Evolutionary conservation across 2,797 vertebrate species (phyloP), one percentile per base, ranked within the genome.

Genomic region (Furcifer pardalis): DNA sequence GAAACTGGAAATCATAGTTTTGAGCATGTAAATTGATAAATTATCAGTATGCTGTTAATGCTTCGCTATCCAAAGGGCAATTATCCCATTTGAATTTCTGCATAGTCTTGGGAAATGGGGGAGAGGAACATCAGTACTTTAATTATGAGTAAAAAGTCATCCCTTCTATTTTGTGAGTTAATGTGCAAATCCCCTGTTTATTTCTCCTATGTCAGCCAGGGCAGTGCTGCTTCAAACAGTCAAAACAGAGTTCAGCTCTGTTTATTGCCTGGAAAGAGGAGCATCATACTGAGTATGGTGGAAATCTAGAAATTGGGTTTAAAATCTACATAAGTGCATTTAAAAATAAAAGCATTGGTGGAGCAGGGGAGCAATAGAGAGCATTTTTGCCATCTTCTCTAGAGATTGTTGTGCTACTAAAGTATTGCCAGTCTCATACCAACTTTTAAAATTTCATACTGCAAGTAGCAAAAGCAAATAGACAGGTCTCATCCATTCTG

Each of bases 301-400:
- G 52, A 56, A 80, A n/a, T 35, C 32, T 80, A 27, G 79, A 46
- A 75, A 77, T 62, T 46, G 23, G 10, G 7, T 52, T 56, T 72
- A 77, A 42, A 60, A 62, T 77, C 65, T 71, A 71, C n/a, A 35
- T 87, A 87, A 87, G 86, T 87, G 86, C 86, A 87, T 84, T 81
- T 84, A 65, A 84, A 80, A 77, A 63, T 65, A 42, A 69, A 71
- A 49, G 65, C 27, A 63, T 76, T 84, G 40, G 9, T 19, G 30
- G 32, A 44, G 8, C 2, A 5, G 42, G 7, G 13, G 30, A 40
- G 40, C 21, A 79, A 7, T n/a, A n/a, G 3, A 76, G 81, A n/a
- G 4, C n/a, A 0, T 40, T 23, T 7, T 59, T 77, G 72, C 49
- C 56, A 52, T 32, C 19, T 37, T 63, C 79, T 27, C 79, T 27